Conservation (phyloP, 2,888 invertebrate species). For the Drosophila pseudotakahashii region DNA sequence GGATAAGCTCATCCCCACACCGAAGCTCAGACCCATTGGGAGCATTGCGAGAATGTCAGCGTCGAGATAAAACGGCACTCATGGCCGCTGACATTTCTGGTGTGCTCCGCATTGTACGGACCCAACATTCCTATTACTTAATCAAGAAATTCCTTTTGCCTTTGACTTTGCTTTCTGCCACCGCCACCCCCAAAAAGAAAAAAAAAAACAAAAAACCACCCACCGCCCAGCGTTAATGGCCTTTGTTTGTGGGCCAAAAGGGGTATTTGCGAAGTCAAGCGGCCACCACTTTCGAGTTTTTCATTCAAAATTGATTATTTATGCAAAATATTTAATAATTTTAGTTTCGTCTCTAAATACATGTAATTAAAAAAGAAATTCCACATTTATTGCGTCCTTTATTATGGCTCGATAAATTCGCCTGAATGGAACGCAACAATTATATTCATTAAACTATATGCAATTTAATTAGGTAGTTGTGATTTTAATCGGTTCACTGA, state of each 20-base stretch:
- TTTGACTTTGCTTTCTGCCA: conserved; percentile 5
- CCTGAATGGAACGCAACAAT: too few species aligned
- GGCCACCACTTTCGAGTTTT: background rate
- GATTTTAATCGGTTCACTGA: too few species aligned
- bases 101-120: conserved; percentile 10
- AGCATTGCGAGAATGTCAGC: conserved; percentile 1
- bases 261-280: background rate
- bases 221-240: conserved; percentile 51
- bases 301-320: too few species aligned
- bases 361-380: background rate
- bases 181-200: background rate
- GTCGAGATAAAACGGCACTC: conserved; percentile 32
- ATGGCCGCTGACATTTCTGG: conserved; percentile 47
- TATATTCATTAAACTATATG: too few species aligned
- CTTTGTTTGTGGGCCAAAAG: conserved; percentile 34
- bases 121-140: conserved; percentile 71
- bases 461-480: too few species aligned
- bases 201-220: background rate
- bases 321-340: background rate
- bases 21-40: background rate
- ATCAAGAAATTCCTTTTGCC: conserved; percentile 73
- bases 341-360: background rate
- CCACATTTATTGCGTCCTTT: background rate
- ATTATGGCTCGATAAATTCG: background rate
- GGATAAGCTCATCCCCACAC: conserved; percentile 2